phyloP scores from a whole-genome alignment of 2,888 invertebrate genomes.

The Synanthedon vespiformis region DNA sequence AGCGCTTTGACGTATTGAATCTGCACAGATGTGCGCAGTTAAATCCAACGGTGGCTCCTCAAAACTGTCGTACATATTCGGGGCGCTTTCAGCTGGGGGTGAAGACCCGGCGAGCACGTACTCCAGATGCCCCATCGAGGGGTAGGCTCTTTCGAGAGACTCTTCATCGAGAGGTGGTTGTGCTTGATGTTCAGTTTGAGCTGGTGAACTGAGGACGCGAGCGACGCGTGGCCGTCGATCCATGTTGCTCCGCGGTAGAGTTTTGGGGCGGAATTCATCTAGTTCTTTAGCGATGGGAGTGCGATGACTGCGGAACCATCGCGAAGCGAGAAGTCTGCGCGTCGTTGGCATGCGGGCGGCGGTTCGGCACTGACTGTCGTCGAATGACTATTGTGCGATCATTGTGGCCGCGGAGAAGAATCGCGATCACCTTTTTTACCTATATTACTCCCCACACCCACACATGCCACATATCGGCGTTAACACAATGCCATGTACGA shows the following conservation, averaged over 20 bases:
- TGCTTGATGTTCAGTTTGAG: slow-evolving; percentile 20
- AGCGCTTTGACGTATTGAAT: slow-evolving; percentile 79
- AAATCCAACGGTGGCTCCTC: slow-evolving; percentile 78
- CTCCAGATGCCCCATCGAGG: slow-evolving; percentile 76
- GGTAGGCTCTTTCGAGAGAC: slow-evolving; percentile 75
- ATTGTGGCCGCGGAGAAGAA: slow-evolving; percentile 38
- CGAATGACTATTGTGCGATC: slow-evolving; percentile 29
- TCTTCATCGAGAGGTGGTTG: slow-evolving; percentile 41
- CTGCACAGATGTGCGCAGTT: slow-evolving; percentile 79
- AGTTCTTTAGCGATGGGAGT: slow-evolving; percentile 33
- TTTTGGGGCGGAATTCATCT: slow-evolving; percentile 25
- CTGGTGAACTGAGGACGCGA: slow-evolving; percentile 31
- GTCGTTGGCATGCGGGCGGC: slow-evolving; percentile 43
- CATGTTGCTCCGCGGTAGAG: slow-evolving; percentile 28
- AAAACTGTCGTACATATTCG: slow-evolving; percentile 85
- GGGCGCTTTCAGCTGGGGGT: slow-evolving; percentile 84
- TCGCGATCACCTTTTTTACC: slow-evolving; percentile 34
- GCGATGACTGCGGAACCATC: slow-evolving; percentile 36
- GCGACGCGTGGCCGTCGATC: slow-evolving; percentile 36
- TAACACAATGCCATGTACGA: background rate
- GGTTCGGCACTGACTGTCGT: slow-evolving; percentile 27
- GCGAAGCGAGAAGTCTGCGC: slow-evolving; percentile 55
- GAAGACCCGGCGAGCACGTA: slow-evolving; percentile 85
- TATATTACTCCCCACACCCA: background rate
- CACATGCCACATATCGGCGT: background rate